Percentiles rank a stretch among this genome's conserved stretches.
Evolutionary conservation across 2,888 invertebrate species (phyloP).

Genomic region (Rhorus exstirpatorius): DNA sequence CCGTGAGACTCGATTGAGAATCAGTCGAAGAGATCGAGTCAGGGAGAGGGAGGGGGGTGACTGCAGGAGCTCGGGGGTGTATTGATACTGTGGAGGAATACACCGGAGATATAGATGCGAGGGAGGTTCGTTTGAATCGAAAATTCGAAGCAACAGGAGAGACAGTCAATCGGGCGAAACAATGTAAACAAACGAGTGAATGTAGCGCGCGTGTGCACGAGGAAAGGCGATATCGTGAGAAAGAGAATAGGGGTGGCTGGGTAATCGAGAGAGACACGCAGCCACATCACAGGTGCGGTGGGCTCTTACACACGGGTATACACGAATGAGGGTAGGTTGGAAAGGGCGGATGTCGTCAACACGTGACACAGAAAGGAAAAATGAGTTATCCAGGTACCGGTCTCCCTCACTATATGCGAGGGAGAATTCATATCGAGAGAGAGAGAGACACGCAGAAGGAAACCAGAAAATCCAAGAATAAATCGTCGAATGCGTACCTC

Average conservation of each 20-base stretch:
- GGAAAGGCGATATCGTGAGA: conserved; percentile 1
- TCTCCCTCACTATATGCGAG: not conserved
- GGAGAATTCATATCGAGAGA: too few species aligned
- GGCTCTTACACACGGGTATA: too few species aligned
- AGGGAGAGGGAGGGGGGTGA: not conserved
- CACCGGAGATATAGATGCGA: not conserved
- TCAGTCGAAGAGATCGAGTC: not conserved
- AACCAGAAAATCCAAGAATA: too few species aligned
- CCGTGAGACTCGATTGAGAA: not conserved
- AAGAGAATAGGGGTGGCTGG: not conserved
- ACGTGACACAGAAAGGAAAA: conserved; percentile 14
- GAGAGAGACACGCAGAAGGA: too few species aligned
- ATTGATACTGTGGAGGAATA: not conserved
- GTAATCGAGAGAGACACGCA: not conserved
- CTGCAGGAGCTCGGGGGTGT: not conserved
- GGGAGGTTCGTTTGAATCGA: conserved; percentile 12
- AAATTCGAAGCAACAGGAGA: conserved; percentile 54
- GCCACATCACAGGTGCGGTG: not conserved
- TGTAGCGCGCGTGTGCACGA: not conserved
- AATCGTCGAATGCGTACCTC: too few species aligned
- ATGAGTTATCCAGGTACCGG: not conserved
- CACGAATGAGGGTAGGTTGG: not conserved
- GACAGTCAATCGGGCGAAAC: conserved; percentile 49
- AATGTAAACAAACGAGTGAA: conserved; percentile 47
- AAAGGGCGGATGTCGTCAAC: conserved; percentile 7